A percentile compares a stretch with the other conserved stretches of the same genome.
Conservation (phyloP, 2,797 vertebrate genomes). For the Hemibagrus guttatus region DNA sequence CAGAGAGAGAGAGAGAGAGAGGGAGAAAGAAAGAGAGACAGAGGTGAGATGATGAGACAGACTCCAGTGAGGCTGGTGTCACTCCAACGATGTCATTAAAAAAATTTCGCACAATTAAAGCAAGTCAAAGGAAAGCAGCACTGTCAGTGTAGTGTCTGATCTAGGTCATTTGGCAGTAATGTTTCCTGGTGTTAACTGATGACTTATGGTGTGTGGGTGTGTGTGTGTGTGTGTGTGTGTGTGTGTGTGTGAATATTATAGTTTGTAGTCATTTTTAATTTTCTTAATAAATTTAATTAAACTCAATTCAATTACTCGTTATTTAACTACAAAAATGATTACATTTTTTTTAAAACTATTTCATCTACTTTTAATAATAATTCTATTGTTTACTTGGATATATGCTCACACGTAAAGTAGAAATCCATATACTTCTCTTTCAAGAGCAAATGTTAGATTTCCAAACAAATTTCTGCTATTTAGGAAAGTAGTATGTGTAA, state of each 20-base stretch:
- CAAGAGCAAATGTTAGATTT: neutral
- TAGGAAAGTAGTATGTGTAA: neutral
- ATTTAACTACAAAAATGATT: neutral
- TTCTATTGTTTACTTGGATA: neutral
- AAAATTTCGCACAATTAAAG: slow-evolving; percentile 36
- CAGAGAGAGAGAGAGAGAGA: neutral
- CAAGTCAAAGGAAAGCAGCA: slow-evolving; percentile 41
- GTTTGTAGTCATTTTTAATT: too few relatives aligned
- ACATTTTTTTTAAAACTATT: neutral
- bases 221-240: neutral
- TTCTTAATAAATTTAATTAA: neutral
- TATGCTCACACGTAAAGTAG: neutral
- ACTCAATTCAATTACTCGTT: neutral
- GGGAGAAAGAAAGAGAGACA: neutral
- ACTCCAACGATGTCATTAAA: slow-evolving; percentile 45
- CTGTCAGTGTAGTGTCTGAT: slow-evolving; percentile 31
- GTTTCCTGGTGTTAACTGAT: neutral
- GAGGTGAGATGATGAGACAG: slow-evolving; percentile 45
- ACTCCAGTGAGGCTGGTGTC: slow-evolving; percentile 57
- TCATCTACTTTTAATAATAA: neutral
- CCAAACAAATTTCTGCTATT: neutral
- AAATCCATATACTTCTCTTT: neutral
- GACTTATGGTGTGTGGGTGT: neutral
- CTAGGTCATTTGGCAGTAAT: slow-evolving; percentile 32
- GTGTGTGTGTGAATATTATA: neutral